Evolutionary conservation across 2,888 invertebrate genomes (phyloP), one percentile per base, ranked within the genome.

Genomic region (Stegophylla sp.): DNA sequence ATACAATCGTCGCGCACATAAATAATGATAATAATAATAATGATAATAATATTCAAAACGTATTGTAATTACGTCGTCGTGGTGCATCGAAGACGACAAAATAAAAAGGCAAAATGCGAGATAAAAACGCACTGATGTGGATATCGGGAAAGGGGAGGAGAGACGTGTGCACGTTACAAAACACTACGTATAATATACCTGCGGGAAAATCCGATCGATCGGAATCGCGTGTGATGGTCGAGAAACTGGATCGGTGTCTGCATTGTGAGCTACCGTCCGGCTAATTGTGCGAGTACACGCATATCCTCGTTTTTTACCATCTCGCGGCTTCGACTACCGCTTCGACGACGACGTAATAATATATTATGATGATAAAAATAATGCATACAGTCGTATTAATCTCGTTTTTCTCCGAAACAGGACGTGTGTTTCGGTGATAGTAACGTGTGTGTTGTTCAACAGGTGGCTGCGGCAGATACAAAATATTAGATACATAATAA

Each of bases 261-360:
- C 51, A 51, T 69, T 63, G 74, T 74, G 74, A 63, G 74, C 74
- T 74, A 74, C 74, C 45, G 74, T 74, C 74, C 45, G n/a, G 48
- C 61, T 74, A 74, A 63, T 74, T 63, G 74, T 63, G 13, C 63
- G 28, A 48, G 63, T 75, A 64, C 75, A 75, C 75, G 75, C 75
- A 75, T 75, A n/a, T n/a, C n/a, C 75, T 61, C 34, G 34, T 71
- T 69, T 28, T 48, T 45, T 13, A 9, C 9, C 3, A 45, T 59
- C 48, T 51, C 17, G 20, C 26, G 5, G 28, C 0, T 20, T 43
- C 20, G 34, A n/a, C n/a, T n/a, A 7, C 53, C 17, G 23, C 7
- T n/a, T 7, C 3, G 13, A 69, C 20, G 26, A 7, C 1, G 23
- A 20, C 56, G 9, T 12, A 56, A 5, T n/a, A 64, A 5, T 66